Percentiles rank a stretch among this genome's conserved stretches.
These are phyloP conservation scores for Channa maculata DNA, from an alignment of 2,113 vertebrate species.

Conservation along the genomic window DNA sequence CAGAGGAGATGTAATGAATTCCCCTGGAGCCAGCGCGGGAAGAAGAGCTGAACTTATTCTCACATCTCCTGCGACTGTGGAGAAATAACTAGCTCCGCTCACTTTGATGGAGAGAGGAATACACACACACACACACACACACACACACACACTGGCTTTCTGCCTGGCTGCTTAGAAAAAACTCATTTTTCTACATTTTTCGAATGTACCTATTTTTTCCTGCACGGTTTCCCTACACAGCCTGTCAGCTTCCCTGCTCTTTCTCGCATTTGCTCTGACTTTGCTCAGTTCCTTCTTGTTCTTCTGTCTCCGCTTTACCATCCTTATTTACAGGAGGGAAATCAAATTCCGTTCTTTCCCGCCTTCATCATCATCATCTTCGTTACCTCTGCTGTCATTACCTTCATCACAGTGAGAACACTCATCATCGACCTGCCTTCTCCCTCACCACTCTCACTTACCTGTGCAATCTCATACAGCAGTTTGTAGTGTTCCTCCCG, in stretches of 20 bases:
- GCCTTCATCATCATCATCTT: not conserved
- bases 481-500: slow-evolving; percentile 99
- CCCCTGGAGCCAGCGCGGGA: slow-evolving; percentile 64
- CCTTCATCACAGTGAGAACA: not conserved
- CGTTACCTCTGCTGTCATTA: not conserved
- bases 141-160: slow-evolving; percentile 22
- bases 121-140: slow-evolving; percentile 11
- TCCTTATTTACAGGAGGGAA: not conserved
- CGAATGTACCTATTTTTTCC: slow-evolving; percentile 14
- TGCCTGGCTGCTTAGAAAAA: slow-evolving; percentile 46
- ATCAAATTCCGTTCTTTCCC: not conserved
- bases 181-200: slow-evolving; percentile 50
- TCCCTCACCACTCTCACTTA: slow-evolving; percentile 77
- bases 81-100: slow-evolving; percentile 76
- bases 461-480: slow-evolving; percentile 99
- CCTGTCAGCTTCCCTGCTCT: not conserved
- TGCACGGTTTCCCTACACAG: not conserved
- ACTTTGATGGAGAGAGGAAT: slow-evolving; percentile 66
- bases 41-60: slow-evolving; percentile 71
- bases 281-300: not conserved
- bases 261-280: slow-evolving; percentile 6
- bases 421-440: not conserved
- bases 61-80: slow-evolving; percentile 67
- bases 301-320: not conserved
- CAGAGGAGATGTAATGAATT: slow-evolving; percentile 68